phyloP scores from a whole-genome alignment of 2,888 invertebrate species.

The Drosophila niveifrons region DNA sequence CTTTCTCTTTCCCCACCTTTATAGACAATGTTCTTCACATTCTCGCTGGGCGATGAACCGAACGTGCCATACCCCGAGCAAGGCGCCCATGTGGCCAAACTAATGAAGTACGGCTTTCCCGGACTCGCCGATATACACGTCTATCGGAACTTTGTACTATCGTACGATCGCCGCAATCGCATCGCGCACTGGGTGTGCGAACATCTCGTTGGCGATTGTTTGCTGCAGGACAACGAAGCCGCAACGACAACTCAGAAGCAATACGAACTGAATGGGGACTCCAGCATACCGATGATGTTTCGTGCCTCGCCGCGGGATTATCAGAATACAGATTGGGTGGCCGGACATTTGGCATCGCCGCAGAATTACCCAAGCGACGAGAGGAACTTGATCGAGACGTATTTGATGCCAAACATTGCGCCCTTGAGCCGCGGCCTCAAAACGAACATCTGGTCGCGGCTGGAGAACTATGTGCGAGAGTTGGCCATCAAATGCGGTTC shows the following conservation, averaged over 20 bases:
- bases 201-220: slow-evolving; percentile 86
- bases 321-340: slow-evolving; percentile 92
- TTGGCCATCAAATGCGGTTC: slow-evolving; percentile 89
- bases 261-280: slow-evolving; percentile 75
- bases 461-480: slow-evolving; percentile 93
- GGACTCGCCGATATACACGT: slow-evolving; percentile 93
- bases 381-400: slow-evolving; percentile 93
- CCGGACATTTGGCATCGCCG: slow-evolving; percentile 98
- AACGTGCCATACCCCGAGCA: neutral
- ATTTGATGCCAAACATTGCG: slow-evolving; percentile 96
- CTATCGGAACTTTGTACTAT: slow-evolving; percentile 94
- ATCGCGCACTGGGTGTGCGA: slow-evolving; percentile 98
- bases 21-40: slow-evolving; percentile 57
- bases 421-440: slow-evolving; percentile 97
- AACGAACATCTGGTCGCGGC: slow-evolving; percentile 92
- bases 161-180: slow-evolving; percentile 94
- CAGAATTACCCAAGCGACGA: slow-evolving; percentile 94
- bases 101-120: slow-evolving; percentile 97
- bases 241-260: neutral
- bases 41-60: slow-evolving; percentile 29
- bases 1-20: too few species aligned
- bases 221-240: slow-evolving; percentile 83
- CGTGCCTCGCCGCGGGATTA: slow-evolving; percentile 92
- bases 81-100: slow-evolving; percentile 87
- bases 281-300: slow-evolving; percentile 90